Evolutionary conservation across 2,888 invertebrate species (phyloP).

Genomic region (Criorhina ranunculi): DNA sequence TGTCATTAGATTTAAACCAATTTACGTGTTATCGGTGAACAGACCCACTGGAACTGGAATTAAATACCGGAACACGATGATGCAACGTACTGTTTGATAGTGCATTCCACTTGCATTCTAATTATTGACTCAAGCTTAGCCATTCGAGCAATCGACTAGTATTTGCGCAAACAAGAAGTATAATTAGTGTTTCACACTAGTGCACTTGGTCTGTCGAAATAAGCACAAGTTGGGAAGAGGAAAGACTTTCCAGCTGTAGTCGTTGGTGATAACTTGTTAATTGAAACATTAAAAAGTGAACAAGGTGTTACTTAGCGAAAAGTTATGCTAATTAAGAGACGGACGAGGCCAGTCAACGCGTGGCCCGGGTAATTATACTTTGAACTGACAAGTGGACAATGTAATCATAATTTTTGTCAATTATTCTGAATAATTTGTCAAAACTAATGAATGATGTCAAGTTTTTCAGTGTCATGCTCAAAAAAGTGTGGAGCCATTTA

Average conservation of each 20-base stretch:
- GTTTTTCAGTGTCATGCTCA: not conserved
- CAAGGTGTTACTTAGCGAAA: not conserved
- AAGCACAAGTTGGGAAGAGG: not conserved
- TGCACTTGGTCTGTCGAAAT: not conserved
- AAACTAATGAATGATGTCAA: not conserved
- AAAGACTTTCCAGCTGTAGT: not conserved
- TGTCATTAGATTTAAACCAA: too few species aligned
- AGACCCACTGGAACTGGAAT: not conserved
- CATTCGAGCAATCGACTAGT: not conserved
- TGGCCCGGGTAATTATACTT: not conserved
- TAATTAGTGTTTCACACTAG: not conserved
- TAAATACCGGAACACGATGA: conserved; percentile 5
- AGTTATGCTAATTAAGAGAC: not conserved
- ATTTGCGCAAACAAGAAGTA: conserved; percentile 1
- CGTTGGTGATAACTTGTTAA: not conserved
- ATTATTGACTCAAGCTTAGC: not conserved
- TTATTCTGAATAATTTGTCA: not conserved
- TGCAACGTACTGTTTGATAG: not conserved
- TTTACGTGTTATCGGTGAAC: not conserved
- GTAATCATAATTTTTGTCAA: not conserved
- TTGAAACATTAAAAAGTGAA: not conserved
- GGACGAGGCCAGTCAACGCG: not conserved
- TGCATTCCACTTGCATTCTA: not conserved
- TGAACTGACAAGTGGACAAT: not conserved
- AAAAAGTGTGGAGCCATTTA: not conserved